Percentiles rank a stretch among this genome's conserved stretches.
These are phyloP conservation scores for Pelosia muscerda DNA, from an alignment of 2,888 invertebrate species.

Conservation along the genomic window DNA sequence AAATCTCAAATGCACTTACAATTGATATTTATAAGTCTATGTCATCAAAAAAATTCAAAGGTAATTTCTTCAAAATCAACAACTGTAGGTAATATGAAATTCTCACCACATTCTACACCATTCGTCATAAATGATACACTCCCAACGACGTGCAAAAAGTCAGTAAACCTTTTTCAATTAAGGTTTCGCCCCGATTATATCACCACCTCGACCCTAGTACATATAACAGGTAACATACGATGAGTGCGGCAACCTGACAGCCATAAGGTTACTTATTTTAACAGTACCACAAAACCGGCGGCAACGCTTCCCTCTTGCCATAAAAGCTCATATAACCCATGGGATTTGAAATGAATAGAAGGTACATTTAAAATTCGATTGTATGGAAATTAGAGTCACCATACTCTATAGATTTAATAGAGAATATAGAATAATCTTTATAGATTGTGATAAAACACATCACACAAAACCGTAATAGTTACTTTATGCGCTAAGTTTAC, in stretches of 20 bases:
- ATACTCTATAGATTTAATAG: too few relatives aligned
- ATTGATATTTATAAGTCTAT: too few relatives aligned
- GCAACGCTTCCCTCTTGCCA: neutral
- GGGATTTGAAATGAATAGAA: too few relatives aligned
- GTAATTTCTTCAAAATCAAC: neutral
- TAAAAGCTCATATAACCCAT: too few relatives aligned
- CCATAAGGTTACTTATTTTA: neutral
- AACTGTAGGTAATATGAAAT: neutral
- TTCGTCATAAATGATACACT: neutral
- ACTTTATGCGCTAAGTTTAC: too few relatives aligned
- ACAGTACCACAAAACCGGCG: neutral
- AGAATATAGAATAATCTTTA: neutral
- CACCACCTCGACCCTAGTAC: neutral
- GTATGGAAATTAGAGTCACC: neutral
- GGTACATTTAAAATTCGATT: too few relatives aligned
- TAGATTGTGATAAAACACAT: neutral
- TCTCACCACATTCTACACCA: neutral
- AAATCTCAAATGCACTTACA: neutral
- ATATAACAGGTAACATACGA: slow-evolving; percentile 4
- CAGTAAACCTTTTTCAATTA: slow-evolving; percentile 7
- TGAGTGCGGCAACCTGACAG: neutral
- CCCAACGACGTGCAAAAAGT: slow-evolving; percentile 20
- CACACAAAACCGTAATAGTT: neutral
- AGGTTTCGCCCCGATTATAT: neutral
- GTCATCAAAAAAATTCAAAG: neutral